phyloP scores from a whole-genome alignment of 2,888 invertebrate genomes.

The Andrena trimmerana region DNA sequence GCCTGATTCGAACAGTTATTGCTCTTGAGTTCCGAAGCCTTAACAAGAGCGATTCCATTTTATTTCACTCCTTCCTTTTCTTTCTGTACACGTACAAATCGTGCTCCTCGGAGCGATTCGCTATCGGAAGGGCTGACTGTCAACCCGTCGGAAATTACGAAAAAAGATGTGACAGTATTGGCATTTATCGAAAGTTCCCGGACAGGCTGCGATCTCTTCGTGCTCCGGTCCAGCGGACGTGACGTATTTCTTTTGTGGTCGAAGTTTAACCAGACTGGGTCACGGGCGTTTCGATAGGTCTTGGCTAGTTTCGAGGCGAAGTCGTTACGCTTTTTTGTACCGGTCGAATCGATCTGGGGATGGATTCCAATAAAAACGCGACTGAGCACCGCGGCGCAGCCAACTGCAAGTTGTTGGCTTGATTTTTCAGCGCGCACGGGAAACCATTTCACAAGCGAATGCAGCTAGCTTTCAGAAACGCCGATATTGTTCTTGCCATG shows the following conservation, averaged over 20 bases:
- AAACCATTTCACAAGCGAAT: conserved; percentile 43
- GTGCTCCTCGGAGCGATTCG: not conserved
- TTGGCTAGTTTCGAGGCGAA: conserved; percentile 7
- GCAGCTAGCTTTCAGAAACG: conserved; percentile 29
- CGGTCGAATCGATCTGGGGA: conserved; percentile 15
- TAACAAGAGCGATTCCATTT: conserved; percentile 1
- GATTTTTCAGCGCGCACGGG: conserved; percentile 46
- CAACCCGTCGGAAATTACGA: conserved; percentile 13
- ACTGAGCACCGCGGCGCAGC: not conserved
- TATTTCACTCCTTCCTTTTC: not conserved
- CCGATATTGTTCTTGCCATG: conserved; percentile 54
- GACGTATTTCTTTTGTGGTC: not conserved
- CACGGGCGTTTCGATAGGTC: conserved; percentile 2
- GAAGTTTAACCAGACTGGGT: conserved; percentile 3
- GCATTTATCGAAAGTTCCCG: conserved; percentile 28
- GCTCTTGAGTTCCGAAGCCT: not conserved
- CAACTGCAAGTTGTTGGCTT: conserved; percentile 27
- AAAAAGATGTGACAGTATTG: conserved; percentile 28
- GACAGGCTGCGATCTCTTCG: conserved; percentile 10
- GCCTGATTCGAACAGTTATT: not conserved
- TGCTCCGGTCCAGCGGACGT: not conserved
- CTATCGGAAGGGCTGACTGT: conserved; percentile 20
- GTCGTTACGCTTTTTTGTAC: conserved; percentile 36
- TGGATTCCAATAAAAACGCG: conserved; percentile 21
- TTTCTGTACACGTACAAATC: not conserved